These are phyloP conservation scores for Microctenopoma lineatum DNA, from an alignment of 2,797 vertebrate genomes.

Conservation along the genomic window DNA sequence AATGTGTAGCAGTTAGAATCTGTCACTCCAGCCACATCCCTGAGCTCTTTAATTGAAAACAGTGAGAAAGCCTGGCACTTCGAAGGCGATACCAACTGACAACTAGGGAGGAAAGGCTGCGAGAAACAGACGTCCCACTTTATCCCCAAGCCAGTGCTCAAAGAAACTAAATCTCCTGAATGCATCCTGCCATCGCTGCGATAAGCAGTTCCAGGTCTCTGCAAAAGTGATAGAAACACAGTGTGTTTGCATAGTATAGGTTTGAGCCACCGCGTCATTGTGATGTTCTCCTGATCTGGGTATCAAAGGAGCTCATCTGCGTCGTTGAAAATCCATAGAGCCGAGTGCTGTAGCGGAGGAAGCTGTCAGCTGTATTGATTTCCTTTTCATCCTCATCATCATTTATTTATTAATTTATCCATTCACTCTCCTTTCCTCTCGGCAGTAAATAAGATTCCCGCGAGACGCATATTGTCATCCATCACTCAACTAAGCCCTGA, in stretches of 20 bases:
- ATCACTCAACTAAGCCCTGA: constrained; percentile 18
- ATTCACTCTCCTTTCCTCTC: constrained; percentile 40
- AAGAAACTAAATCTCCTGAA: constrained; percentile 49
- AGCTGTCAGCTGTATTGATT: constrained; percentile 71
- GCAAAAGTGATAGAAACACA: constrained; percentile 43
- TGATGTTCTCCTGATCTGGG: constrained; percentile 39
- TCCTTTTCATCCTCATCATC: constrained; percentile 64
- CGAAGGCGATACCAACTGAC: constrained; percentile 49
- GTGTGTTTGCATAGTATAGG: constrained; percentile 34
- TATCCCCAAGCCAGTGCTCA: constrained; percentile 41
- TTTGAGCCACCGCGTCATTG: constrained; percentile 40
- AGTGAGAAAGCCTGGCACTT: constrained; percentile 48
- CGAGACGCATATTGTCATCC: constrained; percentile 19
- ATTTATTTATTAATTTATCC: constrained; percentile 74
- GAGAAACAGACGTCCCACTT: constrained; percentile 60
- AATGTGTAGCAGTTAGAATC: constrained; percentile 45
- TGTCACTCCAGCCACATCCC: constrained; percentile 40
- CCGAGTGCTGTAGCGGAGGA: constrained; percentile 32
- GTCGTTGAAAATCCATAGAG: constrained; percentile 62
- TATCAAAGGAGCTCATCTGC: constrained; percentile 57
- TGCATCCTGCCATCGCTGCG: constrained; percentile 42
- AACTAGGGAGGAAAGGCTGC: constrained; percentile 41
- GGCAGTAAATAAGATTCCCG: constrained; percentile 54
- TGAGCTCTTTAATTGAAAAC: constrained; percentile 74
- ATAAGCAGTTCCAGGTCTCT: constrained; percentile 45